These are phyloP conservation scores for Auanema sp. DNA, from an alignment of 2,888 invertebrate genomes.

Conservation along the genomic window DNA sequence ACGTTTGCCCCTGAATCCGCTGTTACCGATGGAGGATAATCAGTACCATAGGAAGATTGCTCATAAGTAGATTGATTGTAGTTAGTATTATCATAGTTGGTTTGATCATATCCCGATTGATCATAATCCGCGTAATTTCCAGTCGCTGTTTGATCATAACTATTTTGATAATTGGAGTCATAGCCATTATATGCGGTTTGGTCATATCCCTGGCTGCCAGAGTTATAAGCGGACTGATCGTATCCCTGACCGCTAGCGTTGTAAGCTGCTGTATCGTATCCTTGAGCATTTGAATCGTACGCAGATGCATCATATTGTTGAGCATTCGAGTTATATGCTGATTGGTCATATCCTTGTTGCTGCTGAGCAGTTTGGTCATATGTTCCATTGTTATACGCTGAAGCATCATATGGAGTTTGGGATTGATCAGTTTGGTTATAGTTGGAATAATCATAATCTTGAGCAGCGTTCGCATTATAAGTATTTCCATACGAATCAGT, in stretches of 20 bases:
- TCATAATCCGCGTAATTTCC: conserved; percentile 15
- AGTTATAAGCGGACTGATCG: conserved; percentile 4
- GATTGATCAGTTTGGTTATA: conserved; percentile 22
- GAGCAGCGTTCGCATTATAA: conserved; percentile 1
- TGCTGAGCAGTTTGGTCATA: conserved; percentile 1
- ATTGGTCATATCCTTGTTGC: conserved; percentile 9
- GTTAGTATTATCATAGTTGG: conserved; percentile 7
- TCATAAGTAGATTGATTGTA: too few relatives aligned
- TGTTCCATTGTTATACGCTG: too few relatives aligned
- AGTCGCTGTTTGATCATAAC: conserved; percentile 6
- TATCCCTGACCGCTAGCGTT: conserved; percentile 4
- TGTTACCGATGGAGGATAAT: too few relatives aligned
- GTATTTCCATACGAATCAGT: too few relatives aligned
- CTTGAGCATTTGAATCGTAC: too few relatives aligned
- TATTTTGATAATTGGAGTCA: conserved; percentile 4
- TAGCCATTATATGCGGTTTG: conserved; percentile 13
- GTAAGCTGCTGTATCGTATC: too few relatives aligned
- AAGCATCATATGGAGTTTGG: not conserved
- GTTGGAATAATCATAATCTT: conserved; percentile 38
- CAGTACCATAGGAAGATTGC: too few relatives aligned
- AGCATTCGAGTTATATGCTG: conserved; percentile 13
- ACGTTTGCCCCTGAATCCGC: too few relatives aligned
- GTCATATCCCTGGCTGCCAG: conserved; percentile 10
- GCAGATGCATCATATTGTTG: not conserved
- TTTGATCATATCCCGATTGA: conserved; percentile 25